Evolutionary conservation across 2,113 vertebrate species (phyloP).

Genomic region (Monarcha castaneiventris): DNA sequence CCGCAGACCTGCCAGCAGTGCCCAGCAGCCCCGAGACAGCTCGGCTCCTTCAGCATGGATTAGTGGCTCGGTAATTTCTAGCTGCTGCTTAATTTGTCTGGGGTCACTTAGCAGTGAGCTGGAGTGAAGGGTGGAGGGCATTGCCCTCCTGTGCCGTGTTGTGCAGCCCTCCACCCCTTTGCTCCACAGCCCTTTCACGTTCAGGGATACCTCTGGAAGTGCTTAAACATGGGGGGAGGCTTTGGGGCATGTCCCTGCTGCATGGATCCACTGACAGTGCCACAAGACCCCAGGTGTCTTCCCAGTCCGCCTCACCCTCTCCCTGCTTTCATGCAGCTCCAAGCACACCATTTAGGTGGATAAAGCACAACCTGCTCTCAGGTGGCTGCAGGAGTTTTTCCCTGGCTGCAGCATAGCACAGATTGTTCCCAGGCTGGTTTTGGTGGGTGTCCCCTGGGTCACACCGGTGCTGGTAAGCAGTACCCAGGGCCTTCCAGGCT

Average conservation of each 20-base stretch:
- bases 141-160: neutral
- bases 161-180: neutral
- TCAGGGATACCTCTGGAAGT: neutral
- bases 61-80: neutral
- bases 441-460: neutral
- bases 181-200: neutral
- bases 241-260: neutral
- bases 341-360: neutral
- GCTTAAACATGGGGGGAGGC: neutral
- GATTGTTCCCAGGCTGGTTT: neutral
- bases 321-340: neutral
- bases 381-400: neutral
- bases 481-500: neutral
- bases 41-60: constrained; percentile 8
- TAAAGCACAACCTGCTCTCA: neutral
- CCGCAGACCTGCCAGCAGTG: neutral
- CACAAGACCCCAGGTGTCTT: neutral
- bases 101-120: constrained; percentile 10
- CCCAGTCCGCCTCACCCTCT: neutral
- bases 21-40: neutral
- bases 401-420: fast-evolving
- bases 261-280: fast-evolving
- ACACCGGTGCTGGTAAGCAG: fast-evolving
- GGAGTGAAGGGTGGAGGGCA: neutral
- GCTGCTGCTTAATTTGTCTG: constrained; percentile 35